Percentiles rank a stretch among this genome's conserved stretches.
phyloP scores from a whole-genome alignment of 1,140 invertebrate species.

The Drosophila nasuta region DNA sequence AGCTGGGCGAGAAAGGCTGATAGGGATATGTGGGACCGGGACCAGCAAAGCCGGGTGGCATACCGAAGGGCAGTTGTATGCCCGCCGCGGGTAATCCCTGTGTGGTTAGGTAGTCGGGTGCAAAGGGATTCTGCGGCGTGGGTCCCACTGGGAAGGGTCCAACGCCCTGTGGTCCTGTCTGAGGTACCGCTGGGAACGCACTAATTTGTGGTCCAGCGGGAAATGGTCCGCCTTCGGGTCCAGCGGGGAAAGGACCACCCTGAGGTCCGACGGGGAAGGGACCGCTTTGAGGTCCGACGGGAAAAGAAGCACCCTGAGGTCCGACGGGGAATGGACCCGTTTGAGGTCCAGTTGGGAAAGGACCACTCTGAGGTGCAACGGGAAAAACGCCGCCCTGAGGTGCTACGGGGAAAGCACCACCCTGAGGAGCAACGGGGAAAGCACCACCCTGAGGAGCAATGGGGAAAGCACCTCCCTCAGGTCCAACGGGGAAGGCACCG shows the following conservation, averaged over 20 bases:
- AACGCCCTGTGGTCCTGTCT: constrained; percentile 5
- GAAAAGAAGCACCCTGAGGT: constrained; percentile 7
- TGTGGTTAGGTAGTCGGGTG: constrained; percentile 52
- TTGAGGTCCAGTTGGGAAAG: constrained; percentile 7
- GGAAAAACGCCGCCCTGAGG: constrained; percentile 10
- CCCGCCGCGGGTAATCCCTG: constrained; percentile 55
- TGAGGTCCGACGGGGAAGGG: constrained; percentile 15
- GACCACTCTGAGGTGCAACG: not conserved
- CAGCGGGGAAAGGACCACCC: constrained; percentile 5
- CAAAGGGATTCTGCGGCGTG: not conserved
- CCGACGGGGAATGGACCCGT: constrained; percentile 9
- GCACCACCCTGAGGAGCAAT: constrained; percentile 13
- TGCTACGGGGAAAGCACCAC: constrained; percentile 10
- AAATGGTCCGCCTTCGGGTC: constrained; percentile 1
- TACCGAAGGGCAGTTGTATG: constrained; percentile 45
- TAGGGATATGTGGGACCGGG: constrained; percentile 47
- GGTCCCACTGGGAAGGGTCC: not conserved
- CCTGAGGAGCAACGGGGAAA: constrained; percentile 7
- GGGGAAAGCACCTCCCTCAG: constrained; percentile 16
- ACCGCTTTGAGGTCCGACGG: constrained; percentile 7
- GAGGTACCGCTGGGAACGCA: constrained; percentile 7
- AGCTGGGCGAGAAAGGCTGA: constrained; percentile 48
- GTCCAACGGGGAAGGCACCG: not conserved
- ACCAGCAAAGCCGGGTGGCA: constrained; percentile 53
- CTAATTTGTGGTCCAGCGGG: not conserved